Percentiles rank a stretch among this genome's conserved stretches.
Evolutionary conservation across 2,888 invertebrate species (phyloP).

Genomic region (Campoplex nolae): DNA sequence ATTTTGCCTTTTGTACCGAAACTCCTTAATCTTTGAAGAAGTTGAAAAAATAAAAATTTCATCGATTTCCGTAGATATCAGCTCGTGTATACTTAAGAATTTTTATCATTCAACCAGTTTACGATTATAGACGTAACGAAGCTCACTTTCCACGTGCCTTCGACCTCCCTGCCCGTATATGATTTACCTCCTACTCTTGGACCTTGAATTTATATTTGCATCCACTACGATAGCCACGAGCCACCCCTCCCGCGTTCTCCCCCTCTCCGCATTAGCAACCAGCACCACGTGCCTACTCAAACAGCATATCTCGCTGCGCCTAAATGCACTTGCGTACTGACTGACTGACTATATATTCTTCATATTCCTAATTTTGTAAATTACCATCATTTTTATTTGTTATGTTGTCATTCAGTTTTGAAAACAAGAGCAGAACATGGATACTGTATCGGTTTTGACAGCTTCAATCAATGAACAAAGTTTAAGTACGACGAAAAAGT

Average conservation of each 20-base stretch:
- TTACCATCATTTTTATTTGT: not conserved
- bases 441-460: too few species aligned
- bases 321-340: not conserved
- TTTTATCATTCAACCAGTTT: not conserved
- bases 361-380: not conserved
- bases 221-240: constrained; percentile 17
- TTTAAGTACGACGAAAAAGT: too few species aligned
- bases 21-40: not conserved
- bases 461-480: too few species aligned
- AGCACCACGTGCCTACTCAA: constrained; percentile 9
- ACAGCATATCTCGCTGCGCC: not conserved
- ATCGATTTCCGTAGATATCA: not conserved
- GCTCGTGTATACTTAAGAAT: not conserved
- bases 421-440: not conserved
- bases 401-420: not conserved
- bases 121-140: not conserved
- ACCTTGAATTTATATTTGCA: constrained; percentile 40
- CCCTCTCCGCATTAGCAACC: not conserved
- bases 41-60: not conserved
- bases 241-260: not conserved
- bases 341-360: not conserved
- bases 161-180: not conserved
- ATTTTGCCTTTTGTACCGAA: too few species aligned
- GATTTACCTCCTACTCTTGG: constrained; percentile 19
- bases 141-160: constrained; percentile 15